These are phyloP conservation scores for Anthopleura sola DNA, from an alignment of 64 coral and sea anemone genomes.

Conservation along the genomic window DNA sequence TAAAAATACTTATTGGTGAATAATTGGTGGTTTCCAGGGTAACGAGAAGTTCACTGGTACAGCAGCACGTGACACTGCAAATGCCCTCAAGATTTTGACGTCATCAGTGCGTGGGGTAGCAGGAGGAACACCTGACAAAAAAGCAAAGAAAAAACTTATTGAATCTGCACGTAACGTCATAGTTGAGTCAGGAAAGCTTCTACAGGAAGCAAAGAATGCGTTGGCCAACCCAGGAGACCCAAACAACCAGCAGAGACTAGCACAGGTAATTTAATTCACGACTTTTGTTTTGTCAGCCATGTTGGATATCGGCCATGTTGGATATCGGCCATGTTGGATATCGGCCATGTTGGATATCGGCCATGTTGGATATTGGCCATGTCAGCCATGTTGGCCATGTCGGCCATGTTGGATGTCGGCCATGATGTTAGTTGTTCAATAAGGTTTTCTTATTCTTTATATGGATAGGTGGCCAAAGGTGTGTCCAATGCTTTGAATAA, in stretches of 20 bases:
- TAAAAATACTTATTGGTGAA: not conserved
- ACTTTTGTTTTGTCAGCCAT: not conserved
- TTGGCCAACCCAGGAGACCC: slow-evolving; percentile 79
- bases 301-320: not conserved
- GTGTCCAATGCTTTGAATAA: slow-evolving; percentile 93
- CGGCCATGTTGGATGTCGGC: not conserved
- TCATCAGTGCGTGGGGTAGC: slow-evolving; percentile 90
- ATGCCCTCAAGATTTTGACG: slow-evolving; percentile 68
- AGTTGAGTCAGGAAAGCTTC: slow-evolving; percentile 75
- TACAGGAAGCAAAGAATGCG: slow-evolving; percentile 95
- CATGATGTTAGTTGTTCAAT: not conserved
- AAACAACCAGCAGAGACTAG: slow-evolving; percentile 77
- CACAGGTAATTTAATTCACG: slow-evolving; percentile 63
- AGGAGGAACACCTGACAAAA: slow-evolving; percentile 72
- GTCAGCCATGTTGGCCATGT: not conserved
- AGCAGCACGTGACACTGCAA: slow-evolving; percentile 93
- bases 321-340: not conserved
- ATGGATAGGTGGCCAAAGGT: slow-evolving; percentile 73
- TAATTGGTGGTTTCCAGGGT: slow-evolving; percentile 39
- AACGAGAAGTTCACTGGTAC: slow-evolving; percentile 96
- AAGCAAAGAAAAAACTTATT: slow-evolving; percentile 80
- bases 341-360: not conserved
- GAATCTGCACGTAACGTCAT: slow-evolving; percentile 89
- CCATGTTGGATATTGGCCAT: not conserved
- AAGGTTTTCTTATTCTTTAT: not conserved